These are phyloP conservation scores for Vipera latastei DNA, from an alignment of 2,797 vertebrate species.

Conservation along the genomic window DNA sequence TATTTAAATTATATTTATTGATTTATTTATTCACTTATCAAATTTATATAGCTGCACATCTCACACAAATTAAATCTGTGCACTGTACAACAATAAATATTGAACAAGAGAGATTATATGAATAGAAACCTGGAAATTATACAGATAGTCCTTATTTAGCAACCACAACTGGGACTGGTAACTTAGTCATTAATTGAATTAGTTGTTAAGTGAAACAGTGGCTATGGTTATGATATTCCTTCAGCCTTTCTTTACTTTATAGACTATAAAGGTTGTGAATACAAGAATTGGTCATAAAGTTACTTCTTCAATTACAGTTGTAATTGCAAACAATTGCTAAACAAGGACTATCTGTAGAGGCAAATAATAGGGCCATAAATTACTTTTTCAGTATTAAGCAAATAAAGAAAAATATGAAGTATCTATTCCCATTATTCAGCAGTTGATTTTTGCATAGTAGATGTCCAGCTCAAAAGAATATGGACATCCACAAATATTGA, in stretches of 20 bases:
- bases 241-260: neutral
- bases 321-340: neutral
- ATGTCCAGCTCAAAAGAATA: neutral
- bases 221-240: neutral
- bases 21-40: neutral
- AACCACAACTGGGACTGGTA: neutral
- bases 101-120: neutral
- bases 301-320: neutral
- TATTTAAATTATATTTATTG: neutral
- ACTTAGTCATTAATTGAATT: neutral
- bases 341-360: neutral
- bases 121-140: neutral
- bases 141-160: neutral
- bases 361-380: neutral
- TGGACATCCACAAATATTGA: neutral
- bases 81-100: neutral
- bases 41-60: neutral
- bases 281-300: neutral
- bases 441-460: neutral
- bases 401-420: neutral
- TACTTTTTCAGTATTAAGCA: neutral
- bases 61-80: neutral
- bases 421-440: neutral
- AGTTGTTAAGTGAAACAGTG: neutral
- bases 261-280: neutral